Evolutionary conservation across 2,113 vertebrate species (phyloP), one percentile per base, ranked within the genome.

Genomic region (Triplophysa siluroides): DNA sequence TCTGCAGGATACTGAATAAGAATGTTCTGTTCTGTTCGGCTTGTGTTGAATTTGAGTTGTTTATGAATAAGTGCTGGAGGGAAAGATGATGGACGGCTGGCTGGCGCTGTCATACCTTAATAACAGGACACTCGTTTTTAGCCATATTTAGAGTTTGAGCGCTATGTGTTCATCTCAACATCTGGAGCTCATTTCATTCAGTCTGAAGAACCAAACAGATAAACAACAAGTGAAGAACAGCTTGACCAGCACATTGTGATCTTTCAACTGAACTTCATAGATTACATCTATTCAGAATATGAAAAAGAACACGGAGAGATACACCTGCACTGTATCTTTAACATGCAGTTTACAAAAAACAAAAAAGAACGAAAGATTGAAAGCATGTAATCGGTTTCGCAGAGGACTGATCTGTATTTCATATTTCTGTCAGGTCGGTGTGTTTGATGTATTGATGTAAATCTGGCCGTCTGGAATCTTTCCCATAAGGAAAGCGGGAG

Each of bases 361-460:
- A 29, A 29, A 4, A 29, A 29, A 29, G 26, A 29, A 29, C 2
- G 26, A 29, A 29, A 29, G 26, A 29, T 29, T 29, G 26, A 29
- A 29, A 2, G 26, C 26, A 29, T 29, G 26, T 29, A 29, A 29
- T 29, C 26, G 0, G 26, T 29, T 29, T 29, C 26, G 3, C 26
- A 29, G 26, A 29, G 3, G 26, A 29, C 26, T 29, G 26, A n/a
- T n/a, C 33, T 81, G 66, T 79, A 79, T 79, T 81, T 84, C 62
- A 79, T 69, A 75, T 61, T 29, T 76, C 58, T 66, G 60, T 43
- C 83, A 71, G 50, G 58, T 65, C 74, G 23, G 58, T 11, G 26
- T 21, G 54, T 70, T 70, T 79, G 64, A 78, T 81, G 26, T 61
- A 63, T 79, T 79, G n/a, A n/a, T n/a, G 65, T 52, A 50, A 26